These are phyloP conservation scores for Chaenodraco wilsoni DNA, from an alignment of 2,797 vertebrate genomes.

Conservation along the genomic window DNA sequence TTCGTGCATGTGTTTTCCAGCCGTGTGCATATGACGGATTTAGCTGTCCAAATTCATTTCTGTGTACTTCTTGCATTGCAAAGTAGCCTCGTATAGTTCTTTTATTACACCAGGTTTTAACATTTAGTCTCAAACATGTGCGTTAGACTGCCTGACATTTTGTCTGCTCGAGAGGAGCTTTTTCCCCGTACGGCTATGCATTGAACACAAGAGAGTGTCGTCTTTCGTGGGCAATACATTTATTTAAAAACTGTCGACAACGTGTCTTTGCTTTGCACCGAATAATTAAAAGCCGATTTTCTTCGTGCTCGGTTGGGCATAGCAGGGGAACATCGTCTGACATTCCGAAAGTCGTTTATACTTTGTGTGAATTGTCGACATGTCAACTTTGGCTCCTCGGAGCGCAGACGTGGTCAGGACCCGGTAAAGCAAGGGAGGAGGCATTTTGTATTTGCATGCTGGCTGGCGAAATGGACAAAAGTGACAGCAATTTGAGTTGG, in stretches of 20 bases:
- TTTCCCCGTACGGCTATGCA: slow-evolving; percentile 34
- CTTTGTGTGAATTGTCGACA: slow-evolving; percentile 80
- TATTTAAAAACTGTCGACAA: slow-evolving; percentile 77
- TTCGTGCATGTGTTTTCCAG: slow-evolving; percentile 53
- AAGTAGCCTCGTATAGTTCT: slow-evolving; percentile 80
- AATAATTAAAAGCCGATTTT: slow-evolving; percentile 67
- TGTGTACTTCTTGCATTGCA: slow-evolving; percentile 80
- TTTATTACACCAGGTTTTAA: slow-evolving; percentile 67
- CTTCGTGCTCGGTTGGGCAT: slow-evolving; percentile 49
- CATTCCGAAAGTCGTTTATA: slow-evolving; percentile 76
- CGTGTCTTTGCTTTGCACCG: slow-evolving; percentile 63
- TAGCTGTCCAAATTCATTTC: slow-evolving; percentile 78
- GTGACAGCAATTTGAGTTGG: slow-evolving; percentile 68
- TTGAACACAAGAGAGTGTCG: slow-evolving; percentile 59
- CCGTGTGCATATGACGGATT: slow-evolving; percentile 52
- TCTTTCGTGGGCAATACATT: slow-evolving; percentile 65
- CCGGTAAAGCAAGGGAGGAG: slow-evolving; percentile 77
- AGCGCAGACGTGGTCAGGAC: slow-evolving; percentile 82
- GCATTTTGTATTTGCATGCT: slow-evolving; percentile 81
- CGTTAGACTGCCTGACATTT: slow-evolving; percentile 54
- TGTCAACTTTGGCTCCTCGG: slow-evolving; percentile 82
- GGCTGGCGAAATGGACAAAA: slow-evolving; percentile 71
- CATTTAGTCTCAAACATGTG: slow-evolving; percentile 56
- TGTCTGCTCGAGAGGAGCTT: slow-evolving; percentile 29
- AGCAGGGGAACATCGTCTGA: slow-evolving; percentile 54